A percentile compares a stretch with the other conserved stretches of the same genome.
phyloP scores from a whole-genome alignment of 2,888 invertebrate genomes.

The Drosophila infuscata region DNA sequence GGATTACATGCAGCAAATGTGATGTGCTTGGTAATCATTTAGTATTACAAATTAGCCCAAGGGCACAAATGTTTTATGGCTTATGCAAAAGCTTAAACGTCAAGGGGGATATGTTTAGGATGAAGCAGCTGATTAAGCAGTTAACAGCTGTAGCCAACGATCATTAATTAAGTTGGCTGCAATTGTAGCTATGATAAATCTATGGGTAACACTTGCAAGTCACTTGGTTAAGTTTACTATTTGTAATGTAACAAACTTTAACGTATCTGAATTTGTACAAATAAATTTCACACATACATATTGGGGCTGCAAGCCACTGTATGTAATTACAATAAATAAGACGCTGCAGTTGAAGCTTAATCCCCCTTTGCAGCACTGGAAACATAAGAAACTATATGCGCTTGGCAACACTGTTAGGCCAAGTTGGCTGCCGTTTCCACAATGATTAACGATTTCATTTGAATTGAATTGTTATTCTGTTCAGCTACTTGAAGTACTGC shows the following conservation, averaged over 20 bases:
- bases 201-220: background rate
- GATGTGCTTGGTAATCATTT: constrained; percentile 46
- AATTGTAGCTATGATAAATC: background rate
- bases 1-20: constrained; percentile 54
- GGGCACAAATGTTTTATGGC: constrained; percentile 16
- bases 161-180: background rate
- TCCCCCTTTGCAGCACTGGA: background rate
- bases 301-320: too few relatives aligned
- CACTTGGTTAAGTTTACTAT: background rate
- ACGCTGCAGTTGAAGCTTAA: background rate
- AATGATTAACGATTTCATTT: background rate
- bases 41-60: constrained; percentile 43
- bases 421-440: background rate
- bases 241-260: background rate
- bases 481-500: background rate
- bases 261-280: background rate
- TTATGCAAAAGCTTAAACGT: constrained; percentile 14
- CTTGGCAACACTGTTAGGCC: constrained; percentile 6
- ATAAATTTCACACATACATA: background rate
- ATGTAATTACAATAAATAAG: background rate
- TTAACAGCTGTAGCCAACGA: background rate
- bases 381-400: background rate
- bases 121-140: constrained; percentile 6
- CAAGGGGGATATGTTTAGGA: background rate
- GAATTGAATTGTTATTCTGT: background rate